Conservation (phyloP, 2,888 invertebrate species). For the Gymnocheta viridis region DNA sequence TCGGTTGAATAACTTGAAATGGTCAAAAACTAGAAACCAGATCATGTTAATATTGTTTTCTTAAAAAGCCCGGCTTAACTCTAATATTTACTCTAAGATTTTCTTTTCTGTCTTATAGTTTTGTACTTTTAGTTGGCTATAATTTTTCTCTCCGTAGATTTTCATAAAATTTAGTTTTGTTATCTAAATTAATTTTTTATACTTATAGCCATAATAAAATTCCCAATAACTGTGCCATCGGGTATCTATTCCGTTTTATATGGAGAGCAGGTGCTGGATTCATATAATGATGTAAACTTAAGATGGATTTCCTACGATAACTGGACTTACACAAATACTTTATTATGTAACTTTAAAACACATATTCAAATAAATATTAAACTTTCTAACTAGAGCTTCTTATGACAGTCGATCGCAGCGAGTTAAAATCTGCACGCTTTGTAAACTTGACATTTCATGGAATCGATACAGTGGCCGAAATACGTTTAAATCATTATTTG, state of each 20-base stretch:
- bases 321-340: conserved; percentile 89
- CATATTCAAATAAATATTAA: background rate
- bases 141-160: background rate
- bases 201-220: conserved; percentile 72
- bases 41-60: too few relatives aligned
- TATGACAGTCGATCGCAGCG: conserved; percentile 72
- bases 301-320: conserved; percentile 92
- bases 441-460: conserved; percentile 89
- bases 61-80: too few relatives aligned
- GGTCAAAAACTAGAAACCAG: too few relatives aligned
- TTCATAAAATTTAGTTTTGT: background rate
- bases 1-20: too few relatives aligned
- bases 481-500: conserved; percentile 87
- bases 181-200: too few relatives aligned
- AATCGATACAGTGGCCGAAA: conserved; percentile 90
- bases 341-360: conserved; percentile 84
- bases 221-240: conserved; percentile 76
- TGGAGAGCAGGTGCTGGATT: conserved; percentile 82
- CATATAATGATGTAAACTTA: conserved; percentile 90
- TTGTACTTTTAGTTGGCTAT: background rate
- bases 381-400: background rate
- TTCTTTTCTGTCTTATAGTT: too few relatives aligned
- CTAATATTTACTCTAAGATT: too few relatives aligned
- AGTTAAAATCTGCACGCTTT: conserved; percentile 74
- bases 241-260: conserved; percentile 79